Percentiles rank a stretch among this genome's conserved stretches.
Evolutionary conservation across 2,888 invertebrate genomes (phyloP).

Genomic region (Lasiommata megera): DNA sequence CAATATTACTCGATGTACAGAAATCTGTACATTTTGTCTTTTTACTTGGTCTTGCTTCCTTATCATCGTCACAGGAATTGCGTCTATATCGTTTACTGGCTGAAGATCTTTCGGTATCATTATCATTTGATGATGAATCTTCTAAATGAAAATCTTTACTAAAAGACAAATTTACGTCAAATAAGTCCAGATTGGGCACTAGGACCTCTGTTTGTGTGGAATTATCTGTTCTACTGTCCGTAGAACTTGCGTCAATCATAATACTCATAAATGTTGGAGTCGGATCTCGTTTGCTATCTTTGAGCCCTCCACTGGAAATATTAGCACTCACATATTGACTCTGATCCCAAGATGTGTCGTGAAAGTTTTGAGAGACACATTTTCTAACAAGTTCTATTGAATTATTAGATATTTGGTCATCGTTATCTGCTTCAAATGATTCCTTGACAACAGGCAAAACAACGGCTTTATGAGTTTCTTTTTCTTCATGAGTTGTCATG

Average conservation of each 20-base stretch:
- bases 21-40: slow-evolving; percentile 59
- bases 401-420: slow-evolving; percentile 35
- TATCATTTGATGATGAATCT: slow-evolving; percentile 50
- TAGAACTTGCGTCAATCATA: slow-evolving; percentile 51
- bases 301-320: slow-evolving; percentile 42
- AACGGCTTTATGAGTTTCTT: slow-evolving; percentile 28
- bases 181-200: slow-evolving; percentile 42
- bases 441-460: slow-evolving; percentile 36
- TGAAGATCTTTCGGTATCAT: slow-evolving; percentile 44
- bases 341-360: slow-evolving; percentile 63
- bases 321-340: slow-evolving; percentile 40
- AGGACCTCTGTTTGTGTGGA: slow-evolving; percentile 59
- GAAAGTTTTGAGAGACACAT: slow-evolving; percentile 45
- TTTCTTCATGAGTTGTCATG: slow-evolving; percentile 35
- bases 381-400: slow-evolving; percentile 64
- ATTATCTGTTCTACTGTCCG: slow-evolving; percentile 43
- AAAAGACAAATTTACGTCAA: slow-evolving; percentile 57
- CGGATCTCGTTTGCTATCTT: slow-evolving; percentile 44
- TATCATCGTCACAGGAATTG: slow-evolving; percentile 53
- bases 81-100: slow-evolving; percentile 56
- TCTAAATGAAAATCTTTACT: slow-evolving; percentile 52
- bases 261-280: slow-evolving; percentile 60
- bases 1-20: slow-evolving; percentile 51
- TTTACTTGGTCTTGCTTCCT: slow-evolving; percentile 52
- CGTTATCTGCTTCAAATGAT: slow-evolving; percentile 23